phyloP scores from a whole-genome alignment of 2,113 vertebrate species.

The Lophura nycthemera region DNA sequence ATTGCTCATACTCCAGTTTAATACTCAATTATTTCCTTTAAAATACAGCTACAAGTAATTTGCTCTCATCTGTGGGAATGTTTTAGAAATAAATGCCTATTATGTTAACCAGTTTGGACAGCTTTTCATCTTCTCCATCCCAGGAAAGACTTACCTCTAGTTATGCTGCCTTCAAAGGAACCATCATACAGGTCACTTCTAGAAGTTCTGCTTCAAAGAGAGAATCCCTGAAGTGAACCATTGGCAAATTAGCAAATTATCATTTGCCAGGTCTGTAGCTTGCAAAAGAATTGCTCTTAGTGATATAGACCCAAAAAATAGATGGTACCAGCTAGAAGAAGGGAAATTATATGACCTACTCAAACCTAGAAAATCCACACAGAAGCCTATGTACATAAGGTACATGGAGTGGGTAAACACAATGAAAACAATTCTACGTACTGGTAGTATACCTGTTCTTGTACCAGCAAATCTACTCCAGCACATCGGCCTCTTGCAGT shows the following conservation, averaged over 20 bases:
- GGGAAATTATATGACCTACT: not conserved
- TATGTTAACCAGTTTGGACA: not conserved
- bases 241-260: not conserved
- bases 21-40: slow-evolving; percentile 28
- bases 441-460: not conserved
- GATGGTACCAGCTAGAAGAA: not conserved
- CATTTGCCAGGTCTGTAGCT: not conserved
- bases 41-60: slow-evolving; percentile 1
- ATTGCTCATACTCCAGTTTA: not conserved
- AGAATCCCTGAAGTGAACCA: slow-evolving; percentile 13
- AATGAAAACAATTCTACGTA: not conserved
- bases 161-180: not conserved
- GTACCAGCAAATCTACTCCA: not conserved
- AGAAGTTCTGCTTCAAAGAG: slow-evolving; percentile 23
- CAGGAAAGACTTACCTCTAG: not conserved
- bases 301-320: not conserved
- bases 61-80: not conserved
- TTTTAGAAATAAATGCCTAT: not conserved
- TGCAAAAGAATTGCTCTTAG: not conserved
- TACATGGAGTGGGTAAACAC: not conserved
- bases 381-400: not conserved
- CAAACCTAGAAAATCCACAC: not conserved
- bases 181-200: not conserved
- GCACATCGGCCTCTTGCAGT: not conserved
- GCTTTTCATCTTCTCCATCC: not conserved